These are phyloP conservation scores for Arrhamphus sclerolepis DNA, from an alignment of 2,797 vertebrate genomes.

Conservation along the genomic window DNA sequence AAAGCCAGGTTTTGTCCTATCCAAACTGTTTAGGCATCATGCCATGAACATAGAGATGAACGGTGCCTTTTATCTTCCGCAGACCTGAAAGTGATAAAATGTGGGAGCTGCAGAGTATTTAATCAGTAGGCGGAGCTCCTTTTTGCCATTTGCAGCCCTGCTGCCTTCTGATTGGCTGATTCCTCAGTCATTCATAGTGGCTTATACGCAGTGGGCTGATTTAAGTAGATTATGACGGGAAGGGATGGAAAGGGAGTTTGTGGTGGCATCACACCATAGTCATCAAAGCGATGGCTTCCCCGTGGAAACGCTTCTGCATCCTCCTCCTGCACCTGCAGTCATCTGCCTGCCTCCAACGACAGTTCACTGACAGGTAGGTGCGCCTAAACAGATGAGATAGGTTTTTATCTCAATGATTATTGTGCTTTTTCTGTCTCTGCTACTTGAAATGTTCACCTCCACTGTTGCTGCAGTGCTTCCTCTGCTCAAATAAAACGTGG, in stretches of 20 bases:
- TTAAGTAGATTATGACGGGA: slow-evolving; percentile 64
- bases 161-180: slow-evolving; percentile 47
- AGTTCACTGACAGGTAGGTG: slow-evolving; percentile 44
- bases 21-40: no score
- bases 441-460: slow-evolving; percentile 19
- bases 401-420: background rate
- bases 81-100: slow-evolving; percentile 23
- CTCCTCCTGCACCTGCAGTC: slow-evolving; percentile 43
- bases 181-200: slow-evolving; percentile 30
- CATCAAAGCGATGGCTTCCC: slow-evolving; percentile 58
- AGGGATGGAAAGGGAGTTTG: slow-evolving; percentile 27
- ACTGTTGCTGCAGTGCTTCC: background rate
- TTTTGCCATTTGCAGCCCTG: background rate
- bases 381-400: background rate
- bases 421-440: slow-evolving; percentile 5
- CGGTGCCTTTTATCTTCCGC: slow-evolving; percentile 11
- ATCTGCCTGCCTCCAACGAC: slow-evolving; percentile 16
- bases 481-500: background rate
- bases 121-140: slow-evolving; percentile 6
- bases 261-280: slow-evolving; percentile 50
- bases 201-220: slow-evolving; percentile 58
- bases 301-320: slow-evolving; percentile 45
- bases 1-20: no score
- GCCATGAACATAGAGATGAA: background rate
- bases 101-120: background rate